phyloP scores from a whole-genome alignment of 2,113 vertebrate species.

The Melanocharis versteri region DNA sequence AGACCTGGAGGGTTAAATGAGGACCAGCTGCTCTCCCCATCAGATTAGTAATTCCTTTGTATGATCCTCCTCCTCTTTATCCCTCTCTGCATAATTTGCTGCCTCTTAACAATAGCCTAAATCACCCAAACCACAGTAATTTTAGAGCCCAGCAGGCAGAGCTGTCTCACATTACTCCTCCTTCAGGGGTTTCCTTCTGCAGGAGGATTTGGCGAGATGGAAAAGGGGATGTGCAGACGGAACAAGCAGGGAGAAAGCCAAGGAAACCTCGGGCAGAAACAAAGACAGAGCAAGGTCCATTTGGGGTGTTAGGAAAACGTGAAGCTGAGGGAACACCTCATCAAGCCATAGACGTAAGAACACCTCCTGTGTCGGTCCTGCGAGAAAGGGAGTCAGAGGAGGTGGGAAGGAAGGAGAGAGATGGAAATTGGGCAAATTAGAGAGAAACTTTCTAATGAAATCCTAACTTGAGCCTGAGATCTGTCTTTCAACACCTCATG shows the following conservation, averaged over 20 bases:
- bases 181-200: conserved; percentile 27
- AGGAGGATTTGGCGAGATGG: neutral
- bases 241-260: neutral
- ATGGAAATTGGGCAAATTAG: conserved; percentile 30
- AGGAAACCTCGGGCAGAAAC: neutral
- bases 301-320: neutral
- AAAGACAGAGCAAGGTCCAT: neutral
- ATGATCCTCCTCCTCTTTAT: neutral
- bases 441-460: conserved; percentile 5
- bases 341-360: neutral
- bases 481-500: conserved; percentile 66
- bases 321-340: neutral
- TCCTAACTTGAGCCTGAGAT: conserved; percentile 39
- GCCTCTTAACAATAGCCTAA: neutral
- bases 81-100: neutral
- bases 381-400: neutral
- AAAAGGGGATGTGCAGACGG: neutral
- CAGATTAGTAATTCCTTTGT: conserved; percentile 40
- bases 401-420: neutral
- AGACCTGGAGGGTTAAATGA: neutral
- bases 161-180: neutral
- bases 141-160: conserved; percentile 6
- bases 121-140: conserved; percentile 25
- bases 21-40: conserved; percentile 54
- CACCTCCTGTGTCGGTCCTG: neutral